These are phyloP conservation scores for Pygoscelis adeliae DNA, from an alignment of 2,113 vertebrate genomes.

Conservation along the genomic window DNA sequence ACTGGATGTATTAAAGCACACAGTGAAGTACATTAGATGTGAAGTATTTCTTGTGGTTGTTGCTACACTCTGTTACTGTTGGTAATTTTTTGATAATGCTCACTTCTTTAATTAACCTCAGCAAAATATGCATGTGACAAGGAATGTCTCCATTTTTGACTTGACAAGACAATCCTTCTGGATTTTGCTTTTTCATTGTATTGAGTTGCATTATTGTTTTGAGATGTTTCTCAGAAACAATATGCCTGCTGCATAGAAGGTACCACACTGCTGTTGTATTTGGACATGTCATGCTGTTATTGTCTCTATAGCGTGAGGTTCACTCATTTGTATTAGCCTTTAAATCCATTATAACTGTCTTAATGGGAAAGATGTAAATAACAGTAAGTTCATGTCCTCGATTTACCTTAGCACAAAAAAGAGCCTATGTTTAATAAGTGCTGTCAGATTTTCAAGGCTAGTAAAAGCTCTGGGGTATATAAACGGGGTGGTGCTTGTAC, in stretches of 20 bases:
- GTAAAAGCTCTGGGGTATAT: background rate
- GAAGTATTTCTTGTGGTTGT: background rate
- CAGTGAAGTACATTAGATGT: background rate
- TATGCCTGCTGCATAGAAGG: background rate
- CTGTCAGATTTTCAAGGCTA: background rate
- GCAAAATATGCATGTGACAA: background rate
- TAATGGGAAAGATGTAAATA: conserved; percentile 3
- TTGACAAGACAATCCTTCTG: background rate
- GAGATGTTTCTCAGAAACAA: background rate
- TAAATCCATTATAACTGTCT: background rate
- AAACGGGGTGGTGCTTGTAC: background rate
- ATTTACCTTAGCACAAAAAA: background rate
- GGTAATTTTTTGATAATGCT: background rate
- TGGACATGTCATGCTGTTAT: background rate
- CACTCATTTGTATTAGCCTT: background rate
- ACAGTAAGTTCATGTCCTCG: background rate
- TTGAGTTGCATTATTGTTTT: background rate
- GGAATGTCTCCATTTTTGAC: background rate
- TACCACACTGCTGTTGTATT: accelerated
- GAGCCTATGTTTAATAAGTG: background rate
- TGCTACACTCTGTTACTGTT: background rate
- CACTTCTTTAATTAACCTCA: background rate
- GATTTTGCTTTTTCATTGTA: background rate
- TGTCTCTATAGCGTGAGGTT: background rate
- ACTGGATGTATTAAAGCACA: background rate